phyloP scores from a whole-genome alignment of 2,888 invertebrate species.

The Caenorhabditis parvicauda region DNA sequence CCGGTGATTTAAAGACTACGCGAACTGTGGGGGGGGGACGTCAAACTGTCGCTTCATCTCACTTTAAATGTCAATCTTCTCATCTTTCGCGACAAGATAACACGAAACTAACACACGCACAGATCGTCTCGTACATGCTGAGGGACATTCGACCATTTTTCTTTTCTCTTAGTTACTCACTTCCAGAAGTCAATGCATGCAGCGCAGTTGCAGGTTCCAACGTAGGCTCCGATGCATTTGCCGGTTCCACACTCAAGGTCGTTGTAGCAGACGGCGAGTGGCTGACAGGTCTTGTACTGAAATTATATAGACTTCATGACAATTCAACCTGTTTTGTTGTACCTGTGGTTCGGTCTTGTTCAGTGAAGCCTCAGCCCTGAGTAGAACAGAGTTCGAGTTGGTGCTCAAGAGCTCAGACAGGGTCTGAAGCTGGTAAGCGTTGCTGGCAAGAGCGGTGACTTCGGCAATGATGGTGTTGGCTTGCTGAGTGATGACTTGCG shows the following conservation, averaged over 20 bases:
- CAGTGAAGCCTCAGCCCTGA: constrained; percentile 11
- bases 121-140: too few relatives aligned
- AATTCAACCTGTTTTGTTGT: not conserved
- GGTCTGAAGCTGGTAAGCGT: constrained; percentile 20
- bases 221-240: constrained; percentile 25
- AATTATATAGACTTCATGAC: not conserved
- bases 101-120: too few relatives aligned
- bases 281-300: constrained; percentile 9
- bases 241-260: constrained; percentile 21
- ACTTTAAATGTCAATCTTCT: too few relatives aligned
- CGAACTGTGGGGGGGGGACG: too few relatives aligned
- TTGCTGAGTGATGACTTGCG: constrained; percentile 25
- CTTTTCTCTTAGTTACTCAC: constrained; percentile 7
- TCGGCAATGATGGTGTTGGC: constrained; percentile 20
- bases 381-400: constrained; percentile 19
- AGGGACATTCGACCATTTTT: too few relatives aligned
- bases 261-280: constrained; percentile 19
- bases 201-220: constrained; percentile 30
- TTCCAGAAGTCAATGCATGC: constrained; percentile 25
- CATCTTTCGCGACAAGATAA: too few relatives aligned
- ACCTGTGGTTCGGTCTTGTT: constrained; percentile 7
- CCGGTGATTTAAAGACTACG: too few relatives aligned
- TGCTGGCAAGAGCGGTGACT: constrained; percentile 18
- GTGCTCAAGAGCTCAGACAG: constrained; percentile 11
- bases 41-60: too few relatives aligned